A percentile compares a stretch with the other conserved stretches of the same genome.
These are phyloP conservation scores for Actinemys pallida DNA, from an alignment of 2,113 vertebrate genomes.

Conservation along the genomic window DNA sequence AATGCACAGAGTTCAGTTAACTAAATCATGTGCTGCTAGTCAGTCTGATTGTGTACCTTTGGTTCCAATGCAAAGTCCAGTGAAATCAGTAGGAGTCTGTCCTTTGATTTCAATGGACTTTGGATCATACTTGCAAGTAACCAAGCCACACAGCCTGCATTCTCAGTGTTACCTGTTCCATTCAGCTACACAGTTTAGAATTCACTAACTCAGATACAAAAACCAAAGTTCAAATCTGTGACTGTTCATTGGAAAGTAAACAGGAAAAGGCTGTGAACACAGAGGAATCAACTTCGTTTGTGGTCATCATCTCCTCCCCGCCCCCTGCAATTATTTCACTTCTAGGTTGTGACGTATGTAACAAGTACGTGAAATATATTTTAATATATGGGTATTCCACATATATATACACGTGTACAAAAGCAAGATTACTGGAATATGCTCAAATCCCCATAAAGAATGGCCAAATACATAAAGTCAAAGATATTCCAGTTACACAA, in stretches of 20 bases:
- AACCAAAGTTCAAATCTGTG: neutral
- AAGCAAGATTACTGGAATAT: neutral
- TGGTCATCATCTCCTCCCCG: neutral
- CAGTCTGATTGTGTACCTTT: accelerated
- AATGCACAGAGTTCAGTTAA: neutral
- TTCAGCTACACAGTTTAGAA: neutral
- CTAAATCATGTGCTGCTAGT: neutral
- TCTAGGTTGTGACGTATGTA: accelerated
- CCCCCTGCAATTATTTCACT: accelerated
- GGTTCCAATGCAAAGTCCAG: neutral
- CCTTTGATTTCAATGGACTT: neutral
- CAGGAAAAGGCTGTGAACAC: neutral
- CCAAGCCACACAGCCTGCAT: accelerated
- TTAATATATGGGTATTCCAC: neutral
- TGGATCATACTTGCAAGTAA: neutral
- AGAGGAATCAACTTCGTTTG: neutral
- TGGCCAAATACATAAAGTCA: neutral
- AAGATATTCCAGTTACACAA: neutral
- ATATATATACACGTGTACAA: neutral
- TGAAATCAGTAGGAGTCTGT: neutral
- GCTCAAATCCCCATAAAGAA: neutral
- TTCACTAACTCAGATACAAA: neutral
- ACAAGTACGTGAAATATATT: neutral
- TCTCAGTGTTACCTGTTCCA: neutral
- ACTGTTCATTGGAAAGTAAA: neutral